Conservation (phyloP, 2,888 invertebrate genomes). For the Hemistola chrysoprasaria region DNA sequence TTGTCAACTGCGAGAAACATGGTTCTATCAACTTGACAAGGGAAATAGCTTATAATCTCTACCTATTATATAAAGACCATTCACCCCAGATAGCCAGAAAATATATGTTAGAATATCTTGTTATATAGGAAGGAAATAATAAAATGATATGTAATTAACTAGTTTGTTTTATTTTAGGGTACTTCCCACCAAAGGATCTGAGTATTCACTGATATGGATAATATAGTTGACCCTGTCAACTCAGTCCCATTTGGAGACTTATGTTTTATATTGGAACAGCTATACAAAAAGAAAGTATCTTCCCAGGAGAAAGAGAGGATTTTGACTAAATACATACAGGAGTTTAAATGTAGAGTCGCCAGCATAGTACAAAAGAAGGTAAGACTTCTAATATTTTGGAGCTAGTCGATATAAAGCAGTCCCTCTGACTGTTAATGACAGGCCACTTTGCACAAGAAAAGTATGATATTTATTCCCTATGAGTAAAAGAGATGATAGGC, state of each 20-base stretch:
- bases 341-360: constrained; percentile 64
- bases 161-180: constrained; percentile 23
- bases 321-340: constrained; percentile 70
- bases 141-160: constrained; percentile 17
- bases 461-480: too few relatives aligned
- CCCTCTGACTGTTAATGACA: too few relatives aligned
- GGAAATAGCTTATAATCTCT: constrained; percentile 95
- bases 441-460: too few relatives aligned
- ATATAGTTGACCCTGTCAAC: constrained; percentile 36
- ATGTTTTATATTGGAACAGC: constrained; percentile 84
- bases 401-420: too few relatives aligned
- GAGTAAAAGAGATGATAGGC: too few relatives aligned
- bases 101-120: constrained; percentile 89
- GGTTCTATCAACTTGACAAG: constrained; percentile 86
- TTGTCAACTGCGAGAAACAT: constrained; percentile 80
- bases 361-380: constrained; percentile 60
- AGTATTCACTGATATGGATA: constrained; percentile 28
- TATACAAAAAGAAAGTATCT: constrained; percentile 68
- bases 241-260: constrained; percentile 76
- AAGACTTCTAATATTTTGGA: too few relatives aligned
- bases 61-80: constrained; percentile 91
- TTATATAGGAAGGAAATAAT: constrained; percentile 73
- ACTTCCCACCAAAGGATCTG: constrained; percentile 7
- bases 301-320: constrained; percentile 64
- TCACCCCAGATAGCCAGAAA: constrained; percentile 89